Base-by-base conservation (phyloP, 2,113 vertebrate genomes). In the Gallinago paraguaiae region DNA sequence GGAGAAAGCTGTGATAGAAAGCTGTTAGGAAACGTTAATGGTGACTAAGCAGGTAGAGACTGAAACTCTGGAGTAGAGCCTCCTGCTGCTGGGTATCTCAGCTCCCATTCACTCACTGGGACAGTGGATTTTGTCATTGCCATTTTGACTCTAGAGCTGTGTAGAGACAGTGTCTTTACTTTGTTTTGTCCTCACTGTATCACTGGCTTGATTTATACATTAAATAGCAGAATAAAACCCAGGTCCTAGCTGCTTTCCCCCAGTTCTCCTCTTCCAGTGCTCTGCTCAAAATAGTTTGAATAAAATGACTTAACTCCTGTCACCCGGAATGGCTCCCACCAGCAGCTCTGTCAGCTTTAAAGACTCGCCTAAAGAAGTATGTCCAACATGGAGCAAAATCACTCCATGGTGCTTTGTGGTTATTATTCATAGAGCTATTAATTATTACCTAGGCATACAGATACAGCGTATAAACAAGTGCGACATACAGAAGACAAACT, bases 401-500 rank as follows among this genome's bases (percentile, higher is more conserved):
- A 23, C 71, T 64, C 41, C 57, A 50, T 25, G 0, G 1, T 67
- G 91, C 83, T 70, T 74, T 67, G 74, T 20, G 10, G 59, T 71
- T 65, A 51, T 83, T 79, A 69, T 82, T 95, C 64, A 71, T 27
- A 56, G 20, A 67, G 30, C 19, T 92, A 43, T 80, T 93, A 67
- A 85, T 91, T 88, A 83, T 78, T 95, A 91, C 48, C 84, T 17
- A 51, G 27, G 25, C 45, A 65, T 25, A 70, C 24, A 64, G 77
- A 50, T 27, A 91, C 17, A 70, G 60, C 1, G 0, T 86, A 79
- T 48, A 74, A 85, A 84, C 22, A 53, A 53, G 56, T 83, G 88
- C 88, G 82, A 90, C 39, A 69, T 7, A 25, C 3, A 28, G 59
- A 74, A 79, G 90, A 30, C 60, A 89, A 93, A 84, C 69, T 86